Evolutionary conservation across 1,140 invertebrate species (phyloP).

Genomic region (Gryllus bimaculatus): DNA sequence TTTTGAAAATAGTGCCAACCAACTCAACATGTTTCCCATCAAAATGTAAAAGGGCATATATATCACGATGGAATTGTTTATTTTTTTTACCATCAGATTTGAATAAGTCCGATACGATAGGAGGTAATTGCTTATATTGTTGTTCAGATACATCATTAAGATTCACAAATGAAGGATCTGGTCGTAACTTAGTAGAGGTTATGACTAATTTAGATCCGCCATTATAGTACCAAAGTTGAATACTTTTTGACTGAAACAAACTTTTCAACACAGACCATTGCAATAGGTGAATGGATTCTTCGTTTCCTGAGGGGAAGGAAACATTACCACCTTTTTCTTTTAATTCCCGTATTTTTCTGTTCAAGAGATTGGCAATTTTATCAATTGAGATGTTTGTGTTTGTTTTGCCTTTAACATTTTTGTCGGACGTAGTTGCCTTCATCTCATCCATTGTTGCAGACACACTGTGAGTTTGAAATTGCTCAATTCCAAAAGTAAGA

Average conservation of each 20-base stretch:
- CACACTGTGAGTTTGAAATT: no score
- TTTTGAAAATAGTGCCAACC: not conserved
- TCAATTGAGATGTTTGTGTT: not conserved
- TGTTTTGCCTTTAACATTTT: not conserved
- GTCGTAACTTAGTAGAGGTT: not conserved
- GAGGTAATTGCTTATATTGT: not conserved
- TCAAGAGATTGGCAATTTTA: not conserved
- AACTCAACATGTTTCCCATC: slow-evolving; percentile 7
- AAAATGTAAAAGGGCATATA: slow-evolving; percentile 3
- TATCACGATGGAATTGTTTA: no score
- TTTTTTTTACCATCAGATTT: not conserved
- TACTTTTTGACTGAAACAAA: not conserved
- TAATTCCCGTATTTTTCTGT: not conserved
- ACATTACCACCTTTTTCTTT: not conserved
- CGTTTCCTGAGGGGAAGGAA: not conserved
- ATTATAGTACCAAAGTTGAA: not conserved
- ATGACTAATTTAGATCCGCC: not conserved
- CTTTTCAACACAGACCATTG: not conserved
- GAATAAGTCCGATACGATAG: not conserved
- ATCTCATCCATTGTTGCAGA: not conserved
- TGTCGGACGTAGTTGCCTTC: not conserved
- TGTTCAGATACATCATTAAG: not conserved
- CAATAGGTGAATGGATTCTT: not conserved
- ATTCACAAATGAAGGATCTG: not conserved
- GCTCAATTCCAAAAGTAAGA: not conserved